Conservation (phyloP, 2,797 vertebrate genomes). For the Bovichtus variegatus region DNA sequence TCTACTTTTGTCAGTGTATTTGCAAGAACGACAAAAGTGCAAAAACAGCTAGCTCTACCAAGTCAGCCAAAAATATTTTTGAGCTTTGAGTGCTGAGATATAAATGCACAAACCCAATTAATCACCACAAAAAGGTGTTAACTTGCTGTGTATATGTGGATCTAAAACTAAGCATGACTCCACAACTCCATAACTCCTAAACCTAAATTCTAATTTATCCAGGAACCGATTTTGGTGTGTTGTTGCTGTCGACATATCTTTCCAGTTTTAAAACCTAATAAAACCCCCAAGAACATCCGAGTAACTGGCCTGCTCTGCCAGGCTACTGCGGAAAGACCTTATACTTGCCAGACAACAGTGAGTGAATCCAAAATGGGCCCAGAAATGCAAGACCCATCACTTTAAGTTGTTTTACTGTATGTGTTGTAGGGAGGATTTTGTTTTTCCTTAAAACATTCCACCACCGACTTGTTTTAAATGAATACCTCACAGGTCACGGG, state of each 20-base stretch:
- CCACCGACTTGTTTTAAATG: neutral
- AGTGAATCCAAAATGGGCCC: neutral
- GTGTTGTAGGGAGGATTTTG: neutral
- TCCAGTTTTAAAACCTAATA: neutral
- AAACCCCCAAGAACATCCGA: neutral
- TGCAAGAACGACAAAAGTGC: neutral
- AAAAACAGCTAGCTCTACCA: neutral
- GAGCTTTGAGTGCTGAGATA: neutral
- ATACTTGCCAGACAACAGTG: neutral
- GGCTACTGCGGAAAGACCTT: neutral
- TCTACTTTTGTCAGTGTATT: neutral
- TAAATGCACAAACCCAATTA: neutral
- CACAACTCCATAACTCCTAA: neutral
- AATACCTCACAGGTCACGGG: neutral
- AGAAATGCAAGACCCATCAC: neutral
- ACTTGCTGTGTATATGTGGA: no score
- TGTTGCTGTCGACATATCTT: neutral
- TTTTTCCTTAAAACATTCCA: conserved; percentile 9
- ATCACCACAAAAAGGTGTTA: no score
- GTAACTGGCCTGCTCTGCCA: neutral
- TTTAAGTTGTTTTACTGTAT: neutral
- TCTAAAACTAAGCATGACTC: neutral
- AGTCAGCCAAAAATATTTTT: neutral
- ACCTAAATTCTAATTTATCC: neutral
- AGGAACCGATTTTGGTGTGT: neutral